A percentile compares a stretch with the other conserved stretches of the same genome.
These are phyloP conservation scores for Chaenodraco wilsoni DNA, from an alignment of 2,797 vertebrate genomes.

Conservation along the genomic window DNA sequence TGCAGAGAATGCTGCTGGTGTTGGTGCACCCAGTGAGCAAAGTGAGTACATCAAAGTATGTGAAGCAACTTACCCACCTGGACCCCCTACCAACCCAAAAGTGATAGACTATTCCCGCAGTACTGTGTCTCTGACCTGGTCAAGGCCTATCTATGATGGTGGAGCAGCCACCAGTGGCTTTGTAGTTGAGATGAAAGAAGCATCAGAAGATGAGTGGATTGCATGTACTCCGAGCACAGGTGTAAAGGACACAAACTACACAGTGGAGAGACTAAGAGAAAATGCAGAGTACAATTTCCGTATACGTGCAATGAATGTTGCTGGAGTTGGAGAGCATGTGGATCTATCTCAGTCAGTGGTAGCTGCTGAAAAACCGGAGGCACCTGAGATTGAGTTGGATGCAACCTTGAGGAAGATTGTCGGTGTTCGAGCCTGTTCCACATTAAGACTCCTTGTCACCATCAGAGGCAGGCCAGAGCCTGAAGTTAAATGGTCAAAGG, in stretches of 20 bases:
- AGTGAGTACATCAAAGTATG: conserved; percentile 92
- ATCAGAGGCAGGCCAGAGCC: conserved; percentile 96
- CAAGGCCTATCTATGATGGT: conserved; percentile 96
- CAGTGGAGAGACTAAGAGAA: conserved; percentile 90
- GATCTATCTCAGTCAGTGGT: conserved; percentile 87
- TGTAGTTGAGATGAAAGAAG: conserved; percentile 92
- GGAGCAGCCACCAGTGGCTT: conserved; percentile 91
- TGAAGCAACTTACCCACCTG: conserved; percentile 93
- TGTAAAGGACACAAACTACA: conserved; percentile 89
- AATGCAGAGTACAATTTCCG: conserved; percentile 94
- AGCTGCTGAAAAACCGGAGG: conserved; percentile 90
- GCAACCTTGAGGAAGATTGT: conserved; percentile 94
- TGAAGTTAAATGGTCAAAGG: conserved; percentile 96
- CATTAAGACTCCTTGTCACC: conserved; percentile 91
- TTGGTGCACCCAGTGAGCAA: conserved; percentile 90
- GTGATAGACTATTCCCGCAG: conserved; percentile 90
- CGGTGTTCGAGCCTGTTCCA: conserved; percentile 90
- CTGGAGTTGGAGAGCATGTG: conserved; percentile 91
- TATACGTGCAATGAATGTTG: conserved; percentile 91
- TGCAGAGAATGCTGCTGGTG: conserved; percentile 95
- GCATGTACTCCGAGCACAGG: conserved; percentile 89
- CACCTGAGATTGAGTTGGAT: conserved; percentile 96
- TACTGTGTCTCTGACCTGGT: conserved; percentile 93
- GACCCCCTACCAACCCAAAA: conserved; percentile 94
- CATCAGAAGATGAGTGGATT: conserved; percentile 89